Base-by-base conservation (phyloP, 2,888 invertebrate species). In the Caradrina clavipalpis region DNA sequence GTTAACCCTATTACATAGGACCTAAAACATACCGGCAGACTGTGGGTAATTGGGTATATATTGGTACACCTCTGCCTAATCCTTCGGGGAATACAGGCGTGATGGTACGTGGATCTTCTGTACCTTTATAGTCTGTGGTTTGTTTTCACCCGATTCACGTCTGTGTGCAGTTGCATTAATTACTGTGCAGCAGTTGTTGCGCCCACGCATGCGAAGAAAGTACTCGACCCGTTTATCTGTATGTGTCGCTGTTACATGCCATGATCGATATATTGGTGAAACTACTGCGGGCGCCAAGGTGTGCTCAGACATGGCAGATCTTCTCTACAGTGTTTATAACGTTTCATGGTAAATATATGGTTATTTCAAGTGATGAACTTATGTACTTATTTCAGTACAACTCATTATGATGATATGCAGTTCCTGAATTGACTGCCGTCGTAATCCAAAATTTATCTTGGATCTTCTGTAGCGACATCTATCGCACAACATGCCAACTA, bases 91-190 rank as follows among this genome's bases (percentile, higher is more conserved):
- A n/a, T n/a, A n/a, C n/a, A n/a, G n/a, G n/a, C n/a, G n/a, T n/a
- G n/a, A n/a, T n/a, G n/a, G n/a, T n/a, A n/a, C n/a, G n/a, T n/a
- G 21, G 31, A 11, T 15, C 7, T 65, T 66, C 78, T 77, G 72
- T n/a, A 22, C 3, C 2, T 26, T 19, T 17, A 21, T n/a, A 19
- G 22, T 39, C 2, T 1, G 0, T 62, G 64, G 57, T 60, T 55
- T 55, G 56, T 53, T 83, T 83, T 85, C 85, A 68, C 81, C 73
- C 64, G 78, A 71, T 71, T 63, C 56, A 71, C 69, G 60, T 83
- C 80, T 85, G 87, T 87, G 87, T 86, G 87, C 89, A 88, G 86
- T 90, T 89, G 91, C 89, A 89, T 91, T 94, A 93, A 94, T 93
- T 92, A 93, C 88, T 88, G 88, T 85, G 70, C 85, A 83, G 86